These are phyloP conservation scores for Eilema caniola DNA, from an alignment of 2,888 invertebrate genomes.

Conservation along the genomic window DNA sequence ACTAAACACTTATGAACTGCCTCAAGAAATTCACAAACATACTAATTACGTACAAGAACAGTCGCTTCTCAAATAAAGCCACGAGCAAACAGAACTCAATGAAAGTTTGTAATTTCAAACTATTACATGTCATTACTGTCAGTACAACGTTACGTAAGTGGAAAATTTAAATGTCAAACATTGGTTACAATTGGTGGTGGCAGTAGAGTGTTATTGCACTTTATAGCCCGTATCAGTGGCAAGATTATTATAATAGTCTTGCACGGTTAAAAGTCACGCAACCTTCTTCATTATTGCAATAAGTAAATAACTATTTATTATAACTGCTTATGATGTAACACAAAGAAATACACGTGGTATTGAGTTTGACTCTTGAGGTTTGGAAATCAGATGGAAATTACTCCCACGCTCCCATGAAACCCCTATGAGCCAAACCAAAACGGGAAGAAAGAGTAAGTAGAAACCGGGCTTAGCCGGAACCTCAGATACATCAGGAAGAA, in stretches of 20 bases:
- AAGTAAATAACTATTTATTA: not conserved
- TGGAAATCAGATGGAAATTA: too few relatives aligned
- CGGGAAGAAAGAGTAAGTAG: too few relatives aligned
- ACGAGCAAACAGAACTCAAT: constrained; percentile 25
- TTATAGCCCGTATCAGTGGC: not conserved
- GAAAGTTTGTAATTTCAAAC: constrained; percentile 9
- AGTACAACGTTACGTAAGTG: not conserved
- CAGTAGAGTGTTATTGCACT: not conserved
- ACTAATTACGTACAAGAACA: constrained; percentile 34
- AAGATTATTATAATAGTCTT: not conserved
- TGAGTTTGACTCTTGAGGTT: too few relatives aligned
- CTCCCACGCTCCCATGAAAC: too few relatives aligned
- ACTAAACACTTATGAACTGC: constrained; percentile 2
- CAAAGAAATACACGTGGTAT: too few relatives aligned
- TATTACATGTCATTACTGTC: not conserved
- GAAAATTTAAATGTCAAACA: constrained; percentile 7
- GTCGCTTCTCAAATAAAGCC: constrained; percentile 26
- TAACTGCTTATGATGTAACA: too few relatives aligned
- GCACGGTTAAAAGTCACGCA: not conserved
- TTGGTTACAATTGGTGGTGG: not conserved
- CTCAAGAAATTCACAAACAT: constrained; percentile 23
- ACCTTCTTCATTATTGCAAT: not conserved
- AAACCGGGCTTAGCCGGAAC: too few relatives aligned
- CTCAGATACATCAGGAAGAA: too few relatives aligned
- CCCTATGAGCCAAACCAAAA: too few relatives aligned